phyloP scores from a whole-genome alignment of 2,113 vertebrate species.

The Psammodynastes pulverulentus region DNA sequence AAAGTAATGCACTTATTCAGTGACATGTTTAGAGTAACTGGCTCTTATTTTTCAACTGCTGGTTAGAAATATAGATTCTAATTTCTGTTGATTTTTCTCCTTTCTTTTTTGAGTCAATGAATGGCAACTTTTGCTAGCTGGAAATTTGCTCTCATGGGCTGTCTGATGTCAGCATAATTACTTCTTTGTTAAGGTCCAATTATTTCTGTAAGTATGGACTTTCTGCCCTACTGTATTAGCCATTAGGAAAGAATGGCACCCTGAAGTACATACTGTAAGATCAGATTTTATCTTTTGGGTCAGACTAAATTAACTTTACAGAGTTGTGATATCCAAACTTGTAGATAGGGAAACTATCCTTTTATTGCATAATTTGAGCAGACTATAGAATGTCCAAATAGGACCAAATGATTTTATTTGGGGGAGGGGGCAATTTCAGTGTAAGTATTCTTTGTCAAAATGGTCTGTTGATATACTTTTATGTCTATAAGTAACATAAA shows the following conservation, averaged over 20 bases:
- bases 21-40: not conserved
- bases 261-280: not conserved
- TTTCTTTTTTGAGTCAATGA: not conserved
- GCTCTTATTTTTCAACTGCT: not conserved
- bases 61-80: not conserved
- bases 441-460: not conserved
- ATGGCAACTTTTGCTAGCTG: not conserved
- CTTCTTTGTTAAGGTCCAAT: not conserved
- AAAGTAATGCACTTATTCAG: not conserved
- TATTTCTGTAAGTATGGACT: not conserved
- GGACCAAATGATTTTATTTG: not conserved
- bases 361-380: not conserved
- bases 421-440: not conserved
- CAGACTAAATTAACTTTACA: not conserved
- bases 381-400: not conserved
- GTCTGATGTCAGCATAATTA: not conserved
- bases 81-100: not conserved
- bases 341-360: not conserved
- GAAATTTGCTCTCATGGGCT: not conserved
- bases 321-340: not conserved
- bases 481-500: not conserved
- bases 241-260: not conserved
- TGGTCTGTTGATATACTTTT: not conserved
- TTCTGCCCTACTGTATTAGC: not conserved
- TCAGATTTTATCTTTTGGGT: not conserved